Evolutionary conservation across 2,797 vertebrate species (phyloP).

Genomic region (Ptychobarbus kaznakovi): DNA sequence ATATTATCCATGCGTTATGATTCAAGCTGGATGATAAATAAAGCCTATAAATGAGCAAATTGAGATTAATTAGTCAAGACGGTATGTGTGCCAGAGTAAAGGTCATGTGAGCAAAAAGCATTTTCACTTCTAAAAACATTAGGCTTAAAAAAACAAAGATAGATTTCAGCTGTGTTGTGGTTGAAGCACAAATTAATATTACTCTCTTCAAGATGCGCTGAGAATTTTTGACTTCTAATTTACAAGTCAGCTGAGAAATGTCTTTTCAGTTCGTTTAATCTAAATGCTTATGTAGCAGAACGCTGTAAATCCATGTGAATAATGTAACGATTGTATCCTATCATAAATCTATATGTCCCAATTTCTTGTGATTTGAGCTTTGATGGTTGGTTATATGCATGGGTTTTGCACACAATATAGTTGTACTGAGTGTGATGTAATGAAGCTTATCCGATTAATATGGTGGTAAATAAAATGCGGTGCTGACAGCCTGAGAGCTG

Average conservation of each 20-base stretch:
- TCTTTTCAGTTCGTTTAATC: constrained; percentile 11
- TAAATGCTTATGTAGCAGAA: not conserved
- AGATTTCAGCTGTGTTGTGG: not conserved
- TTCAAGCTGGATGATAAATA: constrained; percentile 14
- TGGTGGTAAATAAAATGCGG: not conserved
- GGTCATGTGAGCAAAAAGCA: constrained; percentile 20
- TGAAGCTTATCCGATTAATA: constrained; percentile 20
- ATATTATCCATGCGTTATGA: not conserved
- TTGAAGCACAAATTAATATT: constrained; percentile 4
- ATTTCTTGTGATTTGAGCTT: not conserved
- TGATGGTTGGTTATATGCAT: not conserved
- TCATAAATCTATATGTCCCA: not conserved
- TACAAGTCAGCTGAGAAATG: constrained; percentile 22
- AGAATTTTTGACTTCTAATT: not conserved
- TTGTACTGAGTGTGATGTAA: not conserved
- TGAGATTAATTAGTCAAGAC: constrained; percentile 8
- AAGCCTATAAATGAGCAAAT: not conserved
- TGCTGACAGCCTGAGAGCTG: not conserved
- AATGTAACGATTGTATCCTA: not conserved
- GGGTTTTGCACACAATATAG: not conserved
- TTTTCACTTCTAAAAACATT: constrained; percentile 10
- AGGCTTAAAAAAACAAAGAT: not conserved
- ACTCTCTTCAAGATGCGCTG: not conserved
- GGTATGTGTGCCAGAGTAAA: constrained; percentile 16
- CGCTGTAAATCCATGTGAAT: not conserved